Evolutionary conservation across 2,797 vertebrate species (phyloP).

Genomic region (Hapalemur alaotrensis): DNA sequence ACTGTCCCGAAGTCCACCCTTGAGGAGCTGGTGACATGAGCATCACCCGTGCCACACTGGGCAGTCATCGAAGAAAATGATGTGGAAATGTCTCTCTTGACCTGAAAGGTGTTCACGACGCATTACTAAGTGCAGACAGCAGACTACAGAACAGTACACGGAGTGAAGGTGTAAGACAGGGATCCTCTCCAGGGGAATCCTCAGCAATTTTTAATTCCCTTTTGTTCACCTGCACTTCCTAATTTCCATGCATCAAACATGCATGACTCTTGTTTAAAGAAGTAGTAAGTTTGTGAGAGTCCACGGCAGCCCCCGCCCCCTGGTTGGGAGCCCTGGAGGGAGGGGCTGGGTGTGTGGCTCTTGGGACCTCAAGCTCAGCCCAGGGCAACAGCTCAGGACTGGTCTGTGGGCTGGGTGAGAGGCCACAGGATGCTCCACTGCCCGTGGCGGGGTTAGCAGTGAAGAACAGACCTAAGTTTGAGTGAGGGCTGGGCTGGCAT

Average conservation of each 20-base stretch:
- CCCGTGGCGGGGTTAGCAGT: background rate
- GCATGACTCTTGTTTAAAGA: background rate
- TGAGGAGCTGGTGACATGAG: background rate
- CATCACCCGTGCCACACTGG: background rate
- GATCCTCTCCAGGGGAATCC: background rate
- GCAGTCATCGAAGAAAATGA: background rate
- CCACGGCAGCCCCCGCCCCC: background rate
- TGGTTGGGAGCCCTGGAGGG: background rate
- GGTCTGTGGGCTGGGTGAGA: background rate
- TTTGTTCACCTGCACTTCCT: background rate
- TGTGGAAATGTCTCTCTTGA: background rate
- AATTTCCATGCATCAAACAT: background rate
- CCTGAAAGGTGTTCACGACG: background rate
- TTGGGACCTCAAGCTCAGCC: background rate
- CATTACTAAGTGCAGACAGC: background rate
- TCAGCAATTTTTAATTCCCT: background rate
- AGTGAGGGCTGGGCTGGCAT: background rate
- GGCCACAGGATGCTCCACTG: background rate
- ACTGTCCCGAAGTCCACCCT: background rate
- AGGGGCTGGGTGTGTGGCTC: background rate
- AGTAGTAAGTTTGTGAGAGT: background rate
- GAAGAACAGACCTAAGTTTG: background rate
- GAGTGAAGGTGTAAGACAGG: background rate
- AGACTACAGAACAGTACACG: rapidly evolving
- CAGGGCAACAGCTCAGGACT: background rate